These are phyloP conservation scores for Tylochromis polylepis DNA, from an alignment of 2,113 vertebrate genomes.

Conservation along the genomic window DNA sequence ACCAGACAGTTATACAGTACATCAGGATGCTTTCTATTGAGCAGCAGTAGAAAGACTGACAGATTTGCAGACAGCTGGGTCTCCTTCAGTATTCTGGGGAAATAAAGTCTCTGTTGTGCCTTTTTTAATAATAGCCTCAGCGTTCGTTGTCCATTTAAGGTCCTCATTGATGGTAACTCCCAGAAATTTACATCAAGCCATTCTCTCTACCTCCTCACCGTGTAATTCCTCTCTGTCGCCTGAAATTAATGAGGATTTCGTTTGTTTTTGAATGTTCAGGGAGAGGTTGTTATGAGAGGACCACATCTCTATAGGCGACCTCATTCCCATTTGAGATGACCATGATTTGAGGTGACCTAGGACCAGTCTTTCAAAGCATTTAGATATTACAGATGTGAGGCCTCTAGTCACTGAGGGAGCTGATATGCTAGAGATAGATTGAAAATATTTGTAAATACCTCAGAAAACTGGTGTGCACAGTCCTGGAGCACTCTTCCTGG, in stretches of 20 bases:
- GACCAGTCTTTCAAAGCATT: background rate
- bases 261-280: background rate
- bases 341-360: background rate
- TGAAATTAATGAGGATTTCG: background rate
- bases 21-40: background rate
- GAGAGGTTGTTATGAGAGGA: background rate
- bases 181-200: background rate
- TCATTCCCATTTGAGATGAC: background rate
- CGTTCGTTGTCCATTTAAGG: background rate
- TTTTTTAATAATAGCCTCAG: background rate
- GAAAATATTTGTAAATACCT: background rate
- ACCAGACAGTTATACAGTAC: background rate
- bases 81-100: background rate
- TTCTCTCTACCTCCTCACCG: background rate
- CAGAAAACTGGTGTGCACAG: background rate
- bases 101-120: background rate
- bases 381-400: background rate
- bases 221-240: background rate
- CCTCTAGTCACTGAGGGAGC: background rate
- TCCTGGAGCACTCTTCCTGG: background rate
- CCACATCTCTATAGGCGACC: background rate
- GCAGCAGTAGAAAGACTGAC: background rate
- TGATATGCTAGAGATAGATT: no score
- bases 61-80: background rate
- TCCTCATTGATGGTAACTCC: background rate